Base-by-base conservation (phyloP, 1,140 invertebrate genomes). In the Euglossa dilemma region DNA sequence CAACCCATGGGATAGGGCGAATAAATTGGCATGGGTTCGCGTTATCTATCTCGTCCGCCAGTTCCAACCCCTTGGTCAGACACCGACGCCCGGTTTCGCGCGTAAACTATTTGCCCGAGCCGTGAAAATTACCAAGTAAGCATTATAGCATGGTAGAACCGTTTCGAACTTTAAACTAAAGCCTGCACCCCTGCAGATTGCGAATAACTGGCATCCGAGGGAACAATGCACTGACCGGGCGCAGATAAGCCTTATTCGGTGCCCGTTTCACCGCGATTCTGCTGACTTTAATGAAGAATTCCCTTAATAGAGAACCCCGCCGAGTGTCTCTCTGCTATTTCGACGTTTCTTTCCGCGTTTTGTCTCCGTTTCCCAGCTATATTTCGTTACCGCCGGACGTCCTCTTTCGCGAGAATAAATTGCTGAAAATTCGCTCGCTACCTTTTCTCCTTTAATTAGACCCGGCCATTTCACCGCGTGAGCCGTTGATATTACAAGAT, bases 61-160 rank as follows among this genome's bases (percentile, higher is more conserved):
- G 73, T 73, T 77, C 25, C 77, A 28, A 64, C 57, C 69, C 82
- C 52, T 77, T 36, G 47, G 61, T 63, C 72, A 50, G 70, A 56
- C n/a, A n/a, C 80, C 73, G 25, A 45, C 63, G 25, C 43, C 59
- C 76, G 69, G 79, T 89, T 90, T 87, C 69, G 76, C 70, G 78
- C 77, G 61, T 72, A 73, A 86, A 90, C 87, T 87, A 87, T 91
- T 90, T 90, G 85, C 81, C 73, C n/a, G 74, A 57, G 70, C 70
- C 83, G 83, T 86, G 84, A 90, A 90, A 91, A 91, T 91, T 87
- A 90, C 86, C 87, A 77, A 84, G 84, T 74, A 82, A 88, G 86
- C 85, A 84, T 90, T 88, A 84, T 86, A 85, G 56, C 70, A 67
- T 16, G 36, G 28, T 23, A 71, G 74, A 87, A 84, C 85, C 77